These are phyloP conservation scores for Manis javanica DNA, from an alignment of 2,797 vertebrate species.

Conservation along the genomic window DNA sequence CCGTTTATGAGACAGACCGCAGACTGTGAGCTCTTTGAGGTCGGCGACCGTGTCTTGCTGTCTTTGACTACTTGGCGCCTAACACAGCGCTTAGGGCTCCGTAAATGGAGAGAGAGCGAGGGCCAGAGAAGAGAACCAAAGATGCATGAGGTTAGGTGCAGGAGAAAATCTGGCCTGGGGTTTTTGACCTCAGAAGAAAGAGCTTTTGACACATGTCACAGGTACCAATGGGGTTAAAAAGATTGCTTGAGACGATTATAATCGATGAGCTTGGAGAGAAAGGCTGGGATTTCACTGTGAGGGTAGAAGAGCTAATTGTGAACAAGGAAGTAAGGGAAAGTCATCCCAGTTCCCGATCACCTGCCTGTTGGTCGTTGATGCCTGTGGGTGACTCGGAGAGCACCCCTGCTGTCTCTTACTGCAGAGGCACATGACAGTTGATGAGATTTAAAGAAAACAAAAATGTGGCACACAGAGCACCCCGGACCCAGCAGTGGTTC, in stretches of 20 bases:
- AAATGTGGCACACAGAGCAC: neutral
- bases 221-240: neutral
- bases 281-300: neutral
- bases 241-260: neutral
- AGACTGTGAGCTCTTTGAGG: neutral
- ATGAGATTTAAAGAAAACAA: constrained; percentile 33
- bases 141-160: neutral
- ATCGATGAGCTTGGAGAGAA: neutral
- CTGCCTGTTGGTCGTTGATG: neutral
- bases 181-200: neutral
- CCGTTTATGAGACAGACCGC: neutral
- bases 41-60: neutral
- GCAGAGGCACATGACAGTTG: neutral
- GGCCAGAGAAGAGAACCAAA: neutral
- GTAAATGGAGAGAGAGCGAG: neutral
- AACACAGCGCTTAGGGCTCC: neutral
- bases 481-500: neutral
- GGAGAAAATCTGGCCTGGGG: neutral
- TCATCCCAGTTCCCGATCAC: neutral
- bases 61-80: neutral
- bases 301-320: neutral
- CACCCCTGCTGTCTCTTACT: neutral
- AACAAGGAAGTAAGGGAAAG: neutral
- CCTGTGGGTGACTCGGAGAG: neutral
- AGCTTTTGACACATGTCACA: neutral